Percentiles rank a stretch among this genome's conserved stretches.
Evolutionary conservation across 2,888 invertebrate genomes (phyloP).

Genomic region (Clanis bilineata): DNA sequence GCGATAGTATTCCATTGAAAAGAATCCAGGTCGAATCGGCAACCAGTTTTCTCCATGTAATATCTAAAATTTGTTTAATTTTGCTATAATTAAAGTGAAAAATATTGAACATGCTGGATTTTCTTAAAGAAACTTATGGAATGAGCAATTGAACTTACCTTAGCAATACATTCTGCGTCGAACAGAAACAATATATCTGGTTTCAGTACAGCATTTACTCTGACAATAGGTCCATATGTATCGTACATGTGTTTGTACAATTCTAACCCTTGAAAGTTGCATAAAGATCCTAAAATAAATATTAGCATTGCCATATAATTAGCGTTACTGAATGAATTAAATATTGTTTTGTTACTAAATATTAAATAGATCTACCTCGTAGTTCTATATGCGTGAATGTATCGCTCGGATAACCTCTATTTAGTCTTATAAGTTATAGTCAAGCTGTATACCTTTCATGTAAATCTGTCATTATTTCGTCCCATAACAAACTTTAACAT

Average conservation of each 20-base stretch:
- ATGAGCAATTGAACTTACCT: not conserved
- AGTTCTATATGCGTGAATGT: too few relatives aligned
- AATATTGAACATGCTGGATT: too few relatives aligned
- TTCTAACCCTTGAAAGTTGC: not conserved
- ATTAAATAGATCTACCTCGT: not conserved
- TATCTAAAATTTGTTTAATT: constrained; percentile 35
- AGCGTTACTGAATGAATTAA: not conserved
- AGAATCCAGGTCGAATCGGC: constrained; percentile 52
- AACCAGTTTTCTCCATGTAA: constrained; percentile 52
- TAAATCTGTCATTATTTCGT: too few relatives aligned
- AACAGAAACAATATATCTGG: not conserved
- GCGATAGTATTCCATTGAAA: constrained; percentile 51
- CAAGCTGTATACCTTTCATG: too few relatives aligned
- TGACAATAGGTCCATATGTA: constrained; percentile 10
- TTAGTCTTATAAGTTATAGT: not conserved
- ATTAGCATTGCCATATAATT: not conserved
- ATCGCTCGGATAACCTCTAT: too few relatives aligned
- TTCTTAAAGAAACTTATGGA: not conserved
- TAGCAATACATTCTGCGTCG: not conserved
- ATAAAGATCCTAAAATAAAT: not conserved
- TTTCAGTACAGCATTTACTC: not conserved
- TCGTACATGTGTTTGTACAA: constrained; percentile 13
- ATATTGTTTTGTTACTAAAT: not conserved
- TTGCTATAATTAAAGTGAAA: not conserved
- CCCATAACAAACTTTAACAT: too few relatives aligned